A percentile compares a stretch with the other conserved stretches of the same genome.
These are phyloP conservation scores for Drosophila simulans DNA, from an alignment of 1,140 invertebrate genomes.

Conservation along the genomic window DNA sequence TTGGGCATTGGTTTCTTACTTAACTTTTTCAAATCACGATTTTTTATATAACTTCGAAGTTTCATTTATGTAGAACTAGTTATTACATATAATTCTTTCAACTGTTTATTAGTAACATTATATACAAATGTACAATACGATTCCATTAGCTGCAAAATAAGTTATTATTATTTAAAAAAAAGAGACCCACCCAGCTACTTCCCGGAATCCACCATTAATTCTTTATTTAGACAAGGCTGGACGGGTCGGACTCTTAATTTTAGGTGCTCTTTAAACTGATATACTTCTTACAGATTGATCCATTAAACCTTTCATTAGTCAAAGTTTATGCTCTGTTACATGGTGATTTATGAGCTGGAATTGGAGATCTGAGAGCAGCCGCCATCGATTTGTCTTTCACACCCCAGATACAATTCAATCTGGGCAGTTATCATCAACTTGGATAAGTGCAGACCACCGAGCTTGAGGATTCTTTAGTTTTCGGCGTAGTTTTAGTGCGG, in stretches of 20 bases:
- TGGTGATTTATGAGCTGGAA: slow-evolving; percentile 49
- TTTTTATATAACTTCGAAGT: no score
- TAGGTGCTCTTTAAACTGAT: slow-evolving; percentile 6
- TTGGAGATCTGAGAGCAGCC: slow-evolving; percentile 36
- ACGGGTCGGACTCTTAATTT: neutral
- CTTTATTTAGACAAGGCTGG: neutral
- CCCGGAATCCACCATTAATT: neutral
- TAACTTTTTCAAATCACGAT: no score
- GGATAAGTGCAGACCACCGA: slow-evolving; percentile 56
- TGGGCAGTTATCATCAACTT: slow-evolving; percentile 48
- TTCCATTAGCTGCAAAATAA: no score
- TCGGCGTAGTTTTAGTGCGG: slow-evolving; percentile 30
- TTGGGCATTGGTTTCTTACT: neutral
- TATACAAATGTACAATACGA: no score
- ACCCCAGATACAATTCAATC: slow-evolving; percentile 48
- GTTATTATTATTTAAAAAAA: neutral
- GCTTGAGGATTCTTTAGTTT: slow-evolving; percentile 1
- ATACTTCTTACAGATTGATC: slow-evolving; percentile 32
- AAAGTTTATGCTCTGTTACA: slow-evolving; percentile 36
- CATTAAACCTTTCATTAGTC: slow-evolving; percentile 60
- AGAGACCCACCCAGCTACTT: neutral
- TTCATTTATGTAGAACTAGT: no score
- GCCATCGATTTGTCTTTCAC: slow-evolving; percentile 52
- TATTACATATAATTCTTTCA: no score
- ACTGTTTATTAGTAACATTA: no score